Evolutionary conservation across 2,113 vertebrate genomes (phyloP), one percentile per base, ranked within the genome.

Genomic region (Thinocorus orbignyianus): DNA sequence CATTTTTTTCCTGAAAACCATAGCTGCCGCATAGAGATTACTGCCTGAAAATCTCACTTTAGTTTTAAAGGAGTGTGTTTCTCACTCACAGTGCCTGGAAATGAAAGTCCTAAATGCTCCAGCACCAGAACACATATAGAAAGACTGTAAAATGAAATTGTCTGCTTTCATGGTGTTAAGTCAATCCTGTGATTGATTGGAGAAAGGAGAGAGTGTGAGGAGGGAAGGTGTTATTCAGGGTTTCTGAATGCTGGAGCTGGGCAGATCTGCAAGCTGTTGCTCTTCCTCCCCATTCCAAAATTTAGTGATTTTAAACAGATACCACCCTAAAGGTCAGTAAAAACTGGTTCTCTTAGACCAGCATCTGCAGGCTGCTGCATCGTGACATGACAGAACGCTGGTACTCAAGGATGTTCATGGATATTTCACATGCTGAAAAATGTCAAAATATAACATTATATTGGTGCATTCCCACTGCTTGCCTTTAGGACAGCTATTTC

Each of bases 81-180:
- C 95, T 97, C 89, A 6, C 95, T 86, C 74, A 94, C 91, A 66
- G 89, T 69, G 95, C 84, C 84, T 97, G 86, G 95, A 97, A 96
- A 96, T 96, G 95, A 94, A 96, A 96, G 81, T 91, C 86, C 80
- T 96, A 97, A 96, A 94, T 95, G 95, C 92, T 96, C 61, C 66
- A 93, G 69, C 77, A 88, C 80, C 83, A 92, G 88, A 96, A 81
- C 83, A 93, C 88, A 89, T 85, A 96, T 92, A 97, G 94, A 96
- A 94, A 89, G 93, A 52, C 81, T 87, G 86, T 91, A 96, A 96
- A 96, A 95, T 77, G 73, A 94, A 95, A 95, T 96, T 95, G 91
- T 91, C 76, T 95, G 91, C 93, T 96, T 95, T 94, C 96, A 72
- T 91, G 83, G 70, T 95, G 86, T 89, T 94, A 97, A 96, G 86